Conservation (phyloP, 2,888 invertebrate species). For the Lissonota sp. region DNA sequence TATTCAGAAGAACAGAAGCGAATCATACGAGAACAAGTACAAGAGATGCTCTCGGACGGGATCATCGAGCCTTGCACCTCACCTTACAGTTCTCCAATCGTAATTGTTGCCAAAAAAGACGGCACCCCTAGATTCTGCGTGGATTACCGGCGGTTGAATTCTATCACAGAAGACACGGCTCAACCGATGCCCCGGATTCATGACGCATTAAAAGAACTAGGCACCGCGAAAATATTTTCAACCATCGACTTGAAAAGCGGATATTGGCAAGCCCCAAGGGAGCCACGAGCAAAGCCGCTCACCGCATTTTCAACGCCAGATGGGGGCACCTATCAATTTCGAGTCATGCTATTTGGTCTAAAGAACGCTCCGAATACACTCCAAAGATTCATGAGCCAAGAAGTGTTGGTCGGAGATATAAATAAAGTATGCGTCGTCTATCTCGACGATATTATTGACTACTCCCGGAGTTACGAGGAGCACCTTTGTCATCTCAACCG, state of each 20-base stretch:
- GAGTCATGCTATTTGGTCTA: conserved; percentile 72
- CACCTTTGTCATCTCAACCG: too few relatives aligned
- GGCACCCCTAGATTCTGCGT: too few relatives aligned
- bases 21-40: background rate
- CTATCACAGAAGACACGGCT: conserved; percentile 55
- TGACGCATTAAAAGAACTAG: conserved; percentile 61
- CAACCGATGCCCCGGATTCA: conserved; percentile 67
- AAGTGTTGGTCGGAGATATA: conserved; percentile 63
- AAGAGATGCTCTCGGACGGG: background rate
- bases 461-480: conserved; percentile 53
- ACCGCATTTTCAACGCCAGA: conserved; percentile 73
- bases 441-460: conserved; percentile 73
- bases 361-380: conserved; percentile 72
- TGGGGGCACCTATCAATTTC: conserved; percentile 71
- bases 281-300: conserved; percentile 53
- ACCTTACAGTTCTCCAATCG: conserved; percentile 18
- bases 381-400: conserved; percentile 72
- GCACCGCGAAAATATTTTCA: conserved; percentile 64
- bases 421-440: conserved; percentile 66
- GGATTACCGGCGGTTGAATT: conserved; percentile 68
- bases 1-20: background rate
- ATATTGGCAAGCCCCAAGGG: conserved; percentile 75
- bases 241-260: conserved; percentile 73
- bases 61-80: conserved; percentile 22
- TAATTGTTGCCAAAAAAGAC: conserved; percentile 3